phyloP scores from a whole-genome alignment of 2,888 invertebrate genomes.

The Scaptomyza cyrtandrae region DNA sequence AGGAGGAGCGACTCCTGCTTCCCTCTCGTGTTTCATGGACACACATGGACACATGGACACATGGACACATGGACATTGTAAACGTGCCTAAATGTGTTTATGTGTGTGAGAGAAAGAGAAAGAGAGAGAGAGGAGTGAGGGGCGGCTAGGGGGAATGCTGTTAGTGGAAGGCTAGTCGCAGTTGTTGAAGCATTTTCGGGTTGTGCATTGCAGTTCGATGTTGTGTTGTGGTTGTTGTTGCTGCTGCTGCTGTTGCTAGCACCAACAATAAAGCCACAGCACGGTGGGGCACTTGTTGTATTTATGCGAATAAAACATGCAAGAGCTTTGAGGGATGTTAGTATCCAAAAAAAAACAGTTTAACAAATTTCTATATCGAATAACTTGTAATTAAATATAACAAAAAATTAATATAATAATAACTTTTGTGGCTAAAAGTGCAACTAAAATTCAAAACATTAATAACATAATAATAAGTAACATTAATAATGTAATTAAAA shows the following conservation, averaged over 20 bases:
- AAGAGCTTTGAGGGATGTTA: too few relatives aligned
- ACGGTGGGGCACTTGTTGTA: conserved; percentile 45
- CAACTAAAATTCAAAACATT: too few relatives aligned
- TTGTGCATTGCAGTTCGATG: conserved; percentile 70
- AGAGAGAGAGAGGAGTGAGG: conserved; percentile 6
- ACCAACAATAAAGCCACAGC: conserved; percentile 26
- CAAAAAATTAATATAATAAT: too few relatives aligned
- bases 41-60: conserved; percentile 48
- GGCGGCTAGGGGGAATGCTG: conserved; percentile 8
- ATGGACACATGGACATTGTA: conserved; percentile 51
- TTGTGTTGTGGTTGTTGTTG: conserved; percentile 36
- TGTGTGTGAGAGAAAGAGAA: conserved; percentile 1
- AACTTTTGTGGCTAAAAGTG: too few relatives aligned
- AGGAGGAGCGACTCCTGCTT: conserved; percentile 30
- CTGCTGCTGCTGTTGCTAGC: conserved; percentile 22
- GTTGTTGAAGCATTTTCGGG: conserved; percentile 71
- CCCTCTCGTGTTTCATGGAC: conserved; percentile 21
- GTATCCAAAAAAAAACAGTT: too few relatives aligned
- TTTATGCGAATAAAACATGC: neutral
- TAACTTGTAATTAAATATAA: too few relatives aligned
- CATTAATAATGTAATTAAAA: too few relatives aligned
- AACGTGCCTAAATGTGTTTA: conserved; percentile 55
- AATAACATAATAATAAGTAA: too few relatives aligned
- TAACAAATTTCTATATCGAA: too few relatives aligned
- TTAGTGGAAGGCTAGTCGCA: conserved; percentile 57